phyloP scores from a whole-genome alignment of 2,797 vertebrate species.

The Tachyglossus aculeatus region DNA sequence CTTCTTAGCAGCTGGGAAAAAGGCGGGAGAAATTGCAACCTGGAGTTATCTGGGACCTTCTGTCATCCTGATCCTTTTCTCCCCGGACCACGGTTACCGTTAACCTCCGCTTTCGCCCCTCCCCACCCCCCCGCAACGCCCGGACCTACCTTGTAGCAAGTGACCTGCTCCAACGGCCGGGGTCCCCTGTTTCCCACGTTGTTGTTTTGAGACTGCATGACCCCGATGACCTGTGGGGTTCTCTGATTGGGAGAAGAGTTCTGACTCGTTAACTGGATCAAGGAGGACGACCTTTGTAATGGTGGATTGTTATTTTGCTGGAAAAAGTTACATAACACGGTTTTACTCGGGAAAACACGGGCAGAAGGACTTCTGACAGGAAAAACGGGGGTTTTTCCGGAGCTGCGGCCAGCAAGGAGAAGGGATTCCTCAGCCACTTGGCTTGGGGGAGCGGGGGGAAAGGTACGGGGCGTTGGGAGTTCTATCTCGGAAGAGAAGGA shows the following conservation, averaged over 20 bases:
- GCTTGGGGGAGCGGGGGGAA: conserved; percentile 31
- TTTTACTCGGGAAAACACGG: conserved; percentile 65
- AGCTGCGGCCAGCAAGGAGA: conserved; percentile 24
- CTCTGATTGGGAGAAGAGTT: conserved; percentile 81
- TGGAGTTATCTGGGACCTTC: too few relatives aligned
- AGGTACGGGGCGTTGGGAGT: conserved; percentile 47
- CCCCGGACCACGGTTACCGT: too few relatives aligned
- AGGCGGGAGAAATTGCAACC: too few relatives aligned
- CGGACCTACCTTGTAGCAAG: conserved; percentile 93
- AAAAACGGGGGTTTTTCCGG: conserved; percentile 37
- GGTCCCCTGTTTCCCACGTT: conserved; percentile 87
- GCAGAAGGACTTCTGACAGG: conserved; percentile 51
- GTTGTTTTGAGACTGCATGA: conserved; percentile 85
- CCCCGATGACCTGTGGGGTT: conserved; percentile 84
- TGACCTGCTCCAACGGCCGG: conserved; percentile 95
- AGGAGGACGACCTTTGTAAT: conserved; percentile 83
- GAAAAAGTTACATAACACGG: conserved; percentile 67
- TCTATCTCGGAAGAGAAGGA: conserved; percentile 55
- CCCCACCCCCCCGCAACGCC: background rate
- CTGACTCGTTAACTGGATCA: conserved; percentile 87
- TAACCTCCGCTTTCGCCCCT: too few relatives aligned
- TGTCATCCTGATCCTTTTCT: too few relatives aligned
- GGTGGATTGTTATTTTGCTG: conserved; percentile 76
- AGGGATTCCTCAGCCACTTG: conserved; percentile 5
- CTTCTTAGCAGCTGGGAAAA: too few relatives aligned